A percentile compares a stretch with the other conserved stretches of the same genome.
Evolutionary conservation across 1,140 invertebrate genomes (phyloP).

Genomic region (Pseudomyrmex concolor): DNA sequence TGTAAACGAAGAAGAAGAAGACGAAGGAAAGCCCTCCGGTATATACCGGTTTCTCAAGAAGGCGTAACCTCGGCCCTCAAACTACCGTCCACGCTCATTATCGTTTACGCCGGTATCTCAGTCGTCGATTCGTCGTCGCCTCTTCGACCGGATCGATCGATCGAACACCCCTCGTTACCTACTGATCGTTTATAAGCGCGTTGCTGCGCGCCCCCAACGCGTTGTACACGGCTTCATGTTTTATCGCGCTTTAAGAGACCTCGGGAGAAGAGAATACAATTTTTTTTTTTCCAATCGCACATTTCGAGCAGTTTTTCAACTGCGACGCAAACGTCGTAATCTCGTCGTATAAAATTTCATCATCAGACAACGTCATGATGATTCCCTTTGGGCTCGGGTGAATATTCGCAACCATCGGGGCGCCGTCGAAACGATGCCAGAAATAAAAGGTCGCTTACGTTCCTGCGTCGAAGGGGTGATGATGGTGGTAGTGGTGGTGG

Average conservation of each 20-base stretch:
- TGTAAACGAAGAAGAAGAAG: conserved; percentile 66
- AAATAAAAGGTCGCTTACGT: conserved; percentile 55
- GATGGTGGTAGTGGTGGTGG: background rate
- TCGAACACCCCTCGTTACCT: conserved; percentile 56
- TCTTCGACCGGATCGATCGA: conserved; percentile 65
- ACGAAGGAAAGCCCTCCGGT: conserved; percentile 68
- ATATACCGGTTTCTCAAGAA: conserved; percentile 80
- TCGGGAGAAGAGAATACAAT: conserved; percentile 1
- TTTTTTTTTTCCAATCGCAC: background rate
- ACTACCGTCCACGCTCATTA: conserved; percentile 81
- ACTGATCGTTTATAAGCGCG: conserved; percentile 55
- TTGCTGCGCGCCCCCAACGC: background rate
- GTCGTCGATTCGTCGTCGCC: conserved; percentile 69
- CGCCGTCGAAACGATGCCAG: conserved; percentile 13
- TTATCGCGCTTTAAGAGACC: background rate
- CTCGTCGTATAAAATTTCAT: background rate
- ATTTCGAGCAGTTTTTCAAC: too few species aligned
- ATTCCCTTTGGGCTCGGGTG: background rate
- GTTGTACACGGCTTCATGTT: background rate
- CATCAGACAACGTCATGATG: background rate
- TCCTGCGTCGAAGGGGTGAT: conserved; percentile 45
- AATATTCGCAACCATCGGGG: conserved; percentile 25
- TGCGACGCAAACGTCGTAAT: background rate
- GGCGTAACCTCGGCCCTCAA: conserved; percentile 77
- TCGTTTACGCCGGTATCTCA: conserved; percentile 68